phyloP scores from a whole-genome alignment of 2,113 vertebrate species.

The Forbesichthys papilliferus region DNA sequence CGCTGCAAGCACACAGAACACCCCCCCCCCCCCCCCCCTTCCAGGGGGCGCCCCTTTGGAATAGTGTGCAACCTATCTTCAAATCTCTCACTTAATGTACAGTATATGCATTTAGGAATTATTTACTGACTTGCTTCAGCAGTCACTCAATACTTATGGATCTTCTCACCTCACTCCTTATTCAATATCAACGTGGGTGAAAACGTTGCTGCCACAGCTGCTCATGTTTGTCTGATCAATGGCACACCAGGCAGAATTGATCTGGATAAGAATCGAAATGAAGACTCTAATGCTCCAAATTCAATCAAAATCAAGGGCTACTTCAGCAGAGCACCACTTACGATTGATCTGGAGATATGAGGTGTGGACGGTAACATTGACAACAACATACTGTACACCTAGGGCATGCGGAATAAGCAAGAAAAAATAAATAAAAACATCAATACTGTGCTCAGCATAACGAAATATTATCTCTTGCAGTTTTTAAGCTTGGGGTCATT shows the following conservation, averaged over 20 bases:
- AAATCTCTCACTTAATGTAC: constrained; percentile 3
- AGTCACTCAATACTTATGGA: constrained; percentile 56
- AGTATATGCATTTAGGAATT: constrained; percentile 6
- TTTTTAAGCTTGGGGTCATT: constrained; percentile 19
- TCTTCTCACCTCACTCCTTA: constrained; percentile 56
- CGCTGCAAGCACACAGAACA: too few species aligned
- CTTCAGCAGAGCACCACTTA: constrained; percentile 58
- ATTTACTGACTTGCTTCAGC: constrained; percentile 40
- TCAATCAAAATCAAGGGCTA: constrained; percentile 61
- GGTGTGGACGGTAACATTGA: constrained; percentile 40
- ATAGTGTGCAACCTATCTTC: not conserved
- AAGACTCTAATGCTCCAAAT: constrained; percentile 62
- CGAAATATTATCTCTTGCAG: constrained; percentile 38
- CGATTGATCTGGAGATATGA: constrained; percentile 63
- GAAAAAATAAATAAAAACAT: constrained; percentile 38
- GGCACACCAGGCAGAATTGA: constrained; percentile 57
- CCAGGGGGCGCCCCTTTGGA: not conserved
- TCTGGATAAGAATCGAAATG: constrained; percentile 64
- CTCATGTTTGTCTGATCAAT: constrained; percentile 71
- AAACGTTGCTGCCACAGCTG: constrained; percentile 42
- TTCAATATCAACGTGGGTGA: constrained; percentile 67
- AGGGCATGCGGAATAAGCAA: constrained; percentile 1
- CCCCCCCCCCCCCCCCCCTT: too few species aligned
- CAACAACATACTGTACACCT: constrained; percentile 44
- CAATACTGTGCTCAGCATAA: constrained; percentile 40